A percentile compares a stretch with the other conserved stretches of the same genome.
Evolutionary conservation across 2,888 invertebrate genomes (phyloP).

Genomic region (Oscheius sp.): DNA sequence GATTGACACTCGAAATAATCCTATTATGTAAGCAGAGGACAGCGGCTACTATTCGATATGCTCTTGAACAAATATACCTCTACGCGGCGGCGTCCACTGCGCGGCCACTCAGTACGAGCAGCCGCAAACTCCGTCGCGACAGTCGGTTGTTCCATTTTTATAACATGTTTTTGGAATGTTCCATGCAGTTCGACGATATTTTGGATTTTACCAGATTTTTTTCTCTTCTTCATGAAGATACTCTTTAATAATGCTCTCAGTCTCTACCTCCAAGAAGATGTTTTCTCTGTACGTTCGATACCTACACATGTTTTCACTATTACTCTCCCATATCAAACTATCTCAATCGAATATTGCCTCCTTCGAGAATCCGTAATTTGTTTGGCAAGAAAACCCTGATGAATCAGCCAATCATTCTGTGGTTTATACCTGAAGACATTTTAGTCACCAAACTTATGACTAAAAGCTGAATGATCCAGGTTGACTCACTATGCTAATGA

Average conservation of each 20-base stretch:
- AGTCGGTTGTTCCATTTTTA: background rate
- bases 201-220: background rate
- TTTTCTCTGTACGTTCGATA: too few species aligned
- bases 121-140: slow-evolving; percentile 27
- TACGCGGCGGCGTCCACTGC: slow-evolving; percentile 32
- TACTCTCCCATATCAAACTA: too few species aligned
- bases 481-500: slow-evolving; percentile 23
- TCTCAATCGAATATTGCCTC: too few species aligned
- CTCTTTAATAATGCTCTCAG: too few species aligned
- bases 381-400: too few species aligned
- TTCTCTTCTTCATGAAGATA: background rate
- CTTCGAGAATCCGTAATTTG: too few species aligned
- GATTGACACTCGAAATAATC: slow-evolving; percentile 27
- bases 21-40: slow-evolving; percentile 28
- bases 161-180: background rate
- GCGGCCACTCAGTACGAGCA: slow-evolving; percentile 34
- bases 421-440: background rate
- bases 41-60: slow-evolving; percentile 34
- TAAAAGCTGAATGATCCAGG: background rate
- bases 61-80: slow-evolving; percentile 51
- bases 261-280: too few species aligned
- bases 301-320: too few species aligned
- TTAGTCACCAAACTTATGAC: slow-evolving; percentile 13
- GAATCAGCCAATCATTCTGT: too few species aligned
- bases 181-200: background rate